Conservation (phyloP, 2,888 invertebrate genomes). For the Agrypnus murinus region DNA sequence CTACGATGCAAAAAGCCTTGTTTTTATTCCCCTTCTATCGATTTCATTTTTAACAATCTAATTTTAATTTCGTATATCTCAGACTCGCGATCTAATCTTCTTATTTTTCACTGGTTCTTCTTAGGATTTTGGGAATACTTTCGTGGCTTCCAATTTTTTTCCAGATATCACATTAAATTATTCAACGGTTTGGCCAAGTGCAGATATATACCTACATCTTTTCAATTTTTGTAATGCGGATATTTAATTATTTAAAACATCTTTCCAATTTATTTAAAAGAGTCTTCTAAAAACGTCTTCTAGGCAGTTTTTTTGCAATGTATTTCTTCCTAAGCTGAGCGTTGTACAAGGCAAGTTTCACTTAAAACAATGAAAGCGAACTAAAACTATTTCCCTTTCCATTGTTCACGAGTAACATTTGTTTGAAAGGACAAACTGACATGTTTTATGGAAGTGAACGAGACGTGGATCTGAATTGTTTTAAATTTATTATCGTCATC, state of each 20-base stretch:
- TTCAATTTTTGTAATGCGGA: not conserved
- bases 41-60: no score
- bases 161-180: no score
- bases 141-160: no score
- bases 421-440: slow-evolving; percentile 31
- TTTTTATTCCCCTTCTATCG: no score
- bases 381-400: slow-evolving; percentile 32
- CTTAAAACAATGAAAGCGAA: slow-evolving; percentile 25
- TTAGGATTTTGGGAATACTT: no score
- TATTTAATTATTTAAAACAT: not conserved
- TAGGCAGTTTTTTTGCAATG: not conserved
- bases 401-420: slow-evolving; percentile 31
- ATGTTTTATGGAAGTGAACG: slow-evolving; percentile 33
- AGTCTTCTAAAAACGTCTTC: no score
- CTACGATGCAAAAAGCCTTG: no score
- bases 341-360: slow-evolving; percentile 16
- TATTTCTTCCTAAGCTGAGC: slow-evolving; percentile 1
- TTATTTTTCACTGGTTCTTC: no score
- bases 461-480: slow-evolving; percentile 27
- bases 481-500: slow-evolving; percentile 30
- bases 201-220: not conserved
- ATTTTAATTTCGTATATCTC: no score
- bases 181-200: not conserved
- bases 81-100: no score
- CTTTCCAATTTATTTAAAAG: no score